Evolutionary conservation across 2,888 invertebrate species (phyloP).

Genomic region (Yponomeuta cagnagella): DNA sequence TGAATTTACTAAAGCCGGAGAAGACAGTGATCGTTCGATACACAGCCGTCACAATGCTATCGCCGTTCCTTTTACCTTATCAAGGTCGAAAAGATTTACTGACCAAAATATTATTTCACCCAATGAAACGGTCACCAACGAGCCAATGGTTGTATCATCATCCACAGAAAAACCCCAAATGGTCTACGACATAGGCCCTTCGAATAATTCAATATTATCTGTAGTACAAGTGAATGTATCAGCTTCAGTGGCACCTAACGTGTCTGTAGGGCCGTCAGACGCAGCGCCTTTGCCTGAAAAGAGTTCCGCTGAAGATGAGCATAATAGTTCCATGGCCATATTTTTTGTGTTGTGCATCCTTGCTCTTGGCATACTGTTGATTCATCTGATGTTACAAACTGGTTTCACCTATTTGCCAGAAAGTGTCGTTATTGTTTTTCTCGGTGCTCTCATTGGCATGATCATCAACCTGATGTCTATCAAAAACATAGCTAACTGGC

Average conservation of each 20-base stretch:
- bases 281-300: constrained; percentile 89
- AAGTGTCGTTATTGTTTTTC: constrained; percentile 96
- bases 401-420: constrained; percentile 98
- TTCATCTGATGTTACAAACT: constrained; percentile 95
- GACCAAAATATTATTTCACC: constrained; percentile 29
- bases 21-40: neutral
- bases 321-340: constrained; percentile 96
- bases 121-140: constrained; percentile 2
- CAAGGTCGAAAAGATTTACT: constrained; percentile 51
- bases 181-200: constrained; percentile 51
- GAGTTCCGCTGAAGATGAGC: constrained; percentile 95
- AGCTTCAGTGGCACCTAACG: constrained; percentile 45
- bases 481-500: constrained; percentile 94
- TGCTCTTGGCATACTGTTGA: constrained; percentile 94
- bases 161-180: constrained; percentile 47
- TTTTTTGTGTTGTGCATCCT: constrained; percentile 98
- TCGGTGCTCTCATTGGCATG: constrained; percentile 95
- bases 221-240: constrained; percentile 51
- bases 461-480: constrained; percentile 92
- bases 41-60: constrained; percentile 1
- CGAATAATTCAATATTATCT: constrained; percentile 46
- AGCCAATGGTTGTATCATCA: constrained; percentile 28
- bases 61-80: constrained; percentile 20
- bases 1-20: neutral
- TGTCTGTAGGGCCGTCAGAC: constrained; percentile 79